Evolutionary conservation across 2,888 invertebrate genomes (phyloP).

Genomic region (Acrobasis consociella): DNA sequence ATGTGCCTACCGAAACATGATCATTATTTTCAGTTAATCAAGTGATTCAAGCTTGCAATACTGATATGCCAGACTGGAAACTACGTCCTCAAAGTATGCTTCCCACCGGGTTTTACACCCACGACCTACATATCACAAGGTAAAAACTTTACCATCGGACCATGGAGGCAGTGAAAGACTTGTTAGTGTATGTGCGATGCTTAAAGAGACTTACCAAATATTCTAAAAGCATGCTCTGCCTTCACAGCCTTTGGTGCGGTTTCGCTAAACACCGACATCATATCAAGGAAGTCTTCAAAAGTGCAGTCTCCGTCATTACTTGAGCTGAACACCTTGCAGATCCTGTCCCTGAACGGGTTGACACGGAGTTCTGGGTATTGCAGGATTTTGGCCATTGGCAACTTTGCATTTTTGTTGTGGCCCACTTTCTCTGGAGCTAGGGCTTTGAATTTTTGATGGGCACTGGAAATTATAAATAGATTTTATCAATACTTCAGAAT

Average conservation of each 20-base stretch:
- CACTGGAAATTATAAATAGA: constrained; percentile 80
- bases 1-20: too few species aligned
- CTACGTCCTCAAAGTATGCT: too few species aligned
- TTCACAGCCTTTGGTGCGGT: constrained; percentile 95
- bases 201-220: constrained; percentile 89
- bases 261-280: constrained; percentile 98
- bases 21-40: too few species aligned
- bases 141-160: too few species aligned
- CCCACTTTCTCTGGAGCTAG: constrained; percentile 95
- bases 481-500: constrained; percentile 1
- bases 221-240: constrained; percentile 97
- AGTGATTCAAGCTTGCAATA: too few species aligned
- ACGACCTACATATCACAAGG: too few species aligned
- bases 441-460: constrained; percentile 94
- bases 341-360: constrained; percentile 95
- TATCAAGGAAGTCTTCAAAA: constrained; percentile 97
- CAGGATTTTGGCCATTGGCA: constrained; percentile 92
- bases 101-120: too few species aligned
- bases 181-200: not conserved
- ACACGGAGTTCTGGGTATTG: constrained; percentile 94
- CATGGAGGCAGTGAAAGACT: too few species aligned
- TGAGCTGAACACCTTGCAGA: constrained; percentile 95
- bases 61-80: too few species aligned
- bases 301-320: constrained; percentile 95
- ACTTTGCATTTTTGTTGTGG: constrained; percentile 92